Conservation (phyloP, 1,140 invertebrate genomes). For the Chironomus striatipennis region DNA sequence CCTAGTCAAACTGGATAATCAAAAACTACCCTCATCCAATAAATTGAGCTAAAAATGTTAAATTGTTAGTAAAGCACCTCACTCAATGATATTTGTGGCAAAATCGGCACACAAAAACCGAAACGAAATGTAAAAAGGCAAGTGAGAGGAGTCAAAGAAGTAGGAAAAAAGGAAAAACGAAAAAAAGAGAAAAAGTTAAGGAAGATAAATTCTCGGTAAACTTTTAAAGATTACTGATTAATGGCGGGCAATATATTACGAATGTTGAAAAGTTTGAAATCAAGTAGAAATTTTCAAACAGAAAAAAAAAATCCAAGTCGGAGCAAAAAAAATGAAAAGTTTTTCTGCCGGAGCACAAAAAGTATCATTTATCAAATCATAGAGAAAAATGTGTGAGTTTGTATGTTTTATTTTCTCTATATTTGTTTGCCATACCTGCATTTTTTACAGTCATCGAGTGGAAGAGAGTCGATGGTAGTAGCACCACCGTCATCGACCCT, state of each 20-base stretch:
- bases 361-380: conserved; percentile 14
- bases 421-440: neutral
- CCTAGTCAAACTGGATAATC: too few relatives aligned
- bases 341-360: neutral
- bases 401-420: too few relatives aligned
- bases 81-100: neutral
- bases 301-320: neutral
- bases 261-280: conserved; percentile 14
- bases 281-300: neutral
- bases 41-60: neutral
- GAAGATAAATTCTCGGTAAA: conserved; percentile 13
- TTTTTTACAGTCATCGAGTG: neutral
- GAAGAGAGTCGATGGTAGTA: neutral
- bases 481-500: neutral
- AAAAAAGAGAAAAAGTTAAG: neutral
- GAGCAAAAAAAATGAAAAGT: neutral
- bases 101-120: too few relatives aligned
- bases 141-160: neutral
- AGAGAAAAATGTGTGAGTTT: neutral
- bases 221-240: conserved; percentile 14
- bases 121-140: too few relatives aligned
- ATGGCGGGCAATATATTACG: conserved; percentile 12
- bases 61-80: neutral
- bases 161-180: neutral
- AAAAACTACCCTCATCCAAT: neutral